Conservation (phyloP, 2,113 vertebrate genomes). For the Engystomops pustulosus region DNA sequence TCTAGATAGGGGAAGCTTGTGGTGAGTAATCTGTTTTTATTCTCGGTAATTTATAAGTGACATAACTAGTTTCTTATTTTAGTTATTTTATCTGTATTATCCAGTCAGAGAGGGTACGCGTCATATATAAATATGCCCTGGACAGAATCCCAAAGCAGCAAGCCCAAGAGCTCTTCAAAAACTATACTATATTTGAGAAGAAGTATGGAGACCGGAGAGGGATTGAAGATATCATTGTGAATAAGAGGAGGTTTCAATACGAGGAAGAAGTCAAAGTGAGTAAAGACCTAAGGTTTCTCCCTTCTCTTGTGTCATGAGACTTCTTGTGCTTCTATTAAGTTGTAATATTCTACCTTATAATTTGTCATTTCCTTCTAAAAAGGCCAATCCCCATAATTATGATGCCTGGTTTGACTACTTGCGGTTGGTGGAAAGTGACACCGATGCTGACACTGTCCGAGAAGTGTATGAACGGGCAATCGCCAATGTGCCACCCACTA, state of each 20-base stretch:
- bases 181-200: constrained; percentile 98
- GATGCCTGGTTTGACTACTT: constrained; percentile 98
- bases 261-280: constrained; percentile 97
- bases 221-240: constrained; percentile 97
- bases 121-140: constrained; percentile 96
- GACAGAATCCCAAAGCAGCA: constrained; percentile 94
- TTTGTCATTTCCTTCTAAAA: neutral
- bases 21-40: no score
- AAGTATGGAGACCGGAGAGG: constrained; percentile 95
- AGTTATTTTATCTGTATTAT: constrained; percentile 58
- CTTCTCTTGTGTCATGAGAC: neutral
- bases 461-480: constrained; percentile 97
- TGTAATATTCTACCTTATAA: neutral
- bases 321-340: neutral
- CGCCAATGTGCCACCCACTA: constrained; percentile 89
- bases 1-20: no score
- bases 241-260: constrained; percentile 95
- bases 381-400: constrained; percentile 97
- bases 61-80: no score
- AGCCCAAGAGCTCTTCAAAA: constrained; percentile 96
- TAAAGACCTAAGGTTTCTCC: neutral
- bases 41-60: no score
- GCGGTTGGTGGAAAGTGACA: constrained; percentile 91
- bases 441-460: constrained; percentile 82
- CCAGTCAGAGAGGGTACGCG: constrained; percentile 94